Evolutionary conservation across 2,888 invertebrate genomes (phyloP).

Genomic region (Drosophila testacea): DNA sequence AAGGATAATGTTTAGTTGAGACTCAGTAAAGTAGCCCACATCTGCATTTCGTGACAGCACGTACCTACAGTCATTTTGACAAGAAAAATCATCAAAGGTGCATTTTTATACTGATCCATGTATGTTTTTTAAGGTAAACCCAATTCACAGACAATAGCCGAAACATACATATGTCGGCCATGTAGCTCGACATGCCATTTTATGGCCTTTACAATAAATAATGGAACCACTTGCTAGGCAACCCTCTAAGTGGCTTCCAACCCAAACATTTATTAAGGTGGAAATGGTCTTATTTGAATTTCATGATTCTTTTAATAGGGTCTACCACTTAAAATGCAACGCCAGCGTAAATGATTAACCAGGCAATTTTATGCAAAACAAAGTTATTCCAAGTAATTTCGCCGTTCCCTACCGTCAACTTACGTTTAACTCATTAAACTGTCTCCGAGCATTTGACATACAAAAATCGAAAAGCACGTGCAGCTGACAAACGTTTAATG

Average conservation of each 20-base stretch:
- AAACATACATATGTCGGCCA: conserved; percentile 51
- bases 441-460: conserved; percentile 64
- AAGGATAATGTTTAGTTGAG: conserved; percentile 3
- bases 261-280: background rate
- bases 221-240: conserved; percentile 21
- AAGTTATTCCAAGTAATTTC: conserved; percentile 41
- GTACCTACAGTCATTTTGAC: conserved; percentile 32
- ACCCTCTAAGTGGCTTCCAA: background rate
- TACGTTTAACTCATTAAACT: conserved; percentile 65
- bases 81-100: conserved; percentile 29
- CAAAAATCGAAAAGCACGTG: conserved; percentile 65
- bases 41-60: conserved; percentile 43
- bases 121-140: conserved; percentile 25
- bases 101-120: conserved; percentile 33
- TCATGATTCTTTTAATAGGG: conserved; percentile 45
- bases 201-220: conserved; percentile 14
- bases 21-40: conserved; percentile 4
- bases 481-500: conserved; percentile 53
- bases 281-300: conserved; percentile 51
- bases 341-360: conserved; percentile 57
- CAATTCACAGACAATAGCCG: conserved; percentile 32
- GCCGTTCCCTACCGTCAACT: conserved; percentile 8
- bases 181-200: conserved; percentile 59
- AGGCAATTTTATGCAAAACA: conserved; percentile 39
- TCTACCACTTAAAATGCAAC: conserved; percentile 66